phyloP scores from a whole-genome alignment of 2,113 vertebrate species.

The Pterocles burchelli region DNA sequence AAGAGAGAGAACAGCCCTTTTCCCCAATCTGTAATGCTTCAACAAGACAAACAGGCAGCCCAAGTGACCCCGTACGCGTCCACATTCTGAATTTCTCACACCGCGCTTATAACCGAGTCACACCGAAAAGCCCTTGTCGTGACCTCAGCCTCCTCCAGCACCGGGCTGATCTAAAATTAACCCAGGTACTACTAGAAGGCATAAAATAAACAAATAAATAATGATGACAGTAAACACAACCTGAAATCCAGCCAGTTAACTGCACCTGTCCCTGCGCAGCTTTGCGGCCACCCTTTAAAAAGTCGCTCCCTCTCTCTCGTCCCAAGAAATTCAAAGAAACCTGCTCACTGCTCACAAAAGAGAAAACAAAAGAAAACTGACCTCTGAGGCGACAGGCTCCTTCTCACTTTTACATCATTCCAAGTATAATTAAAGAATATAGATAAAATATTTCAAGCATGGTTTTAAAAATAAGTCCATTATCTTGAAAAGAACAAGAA shows the following conservation, averaged over 20 bases:
- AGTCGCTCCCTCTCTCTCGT: background rate
- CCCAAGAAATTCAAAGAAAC: background rate
- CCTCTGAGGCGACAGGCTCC: background rate
- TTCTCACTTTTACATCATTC: background rate
- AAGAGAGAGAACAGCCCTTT: background rate
- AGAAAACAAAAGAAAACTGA: background rate
- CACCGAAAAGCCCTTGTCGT: background rate
- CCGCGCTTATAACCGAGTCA: rapidly evolving
- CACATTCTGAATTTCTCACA: background rate
- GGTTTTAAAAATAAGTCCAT: background rate
- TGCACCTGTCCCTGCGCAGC: background rate
- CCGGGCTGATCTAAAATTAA: background rate
- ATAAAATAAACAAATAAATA: slow-evolving; percentile 5
- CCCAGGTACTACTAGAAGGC: slow-evolving; percentile 9
- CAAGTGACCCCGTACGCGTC: background rate
- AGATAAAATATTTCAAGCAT: background rate
- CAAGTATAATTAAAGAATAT: background rate
- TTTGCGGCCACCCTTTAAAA: background rate
- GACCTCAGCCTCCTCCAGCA: background rate
- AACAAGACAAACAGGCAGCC: background rate
- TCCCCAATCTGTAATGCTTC: background rate
- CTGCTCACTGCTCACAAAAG: background rate
- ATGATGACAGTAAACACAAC: background rate
- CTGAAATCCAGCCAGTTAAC: background rate
- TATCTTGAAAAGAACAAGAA: background rate